Evolutionary conservation across 1,140 invertebrate genomes (phyloP).

Genomic region (Hydropsyche tenuis): DNA sequence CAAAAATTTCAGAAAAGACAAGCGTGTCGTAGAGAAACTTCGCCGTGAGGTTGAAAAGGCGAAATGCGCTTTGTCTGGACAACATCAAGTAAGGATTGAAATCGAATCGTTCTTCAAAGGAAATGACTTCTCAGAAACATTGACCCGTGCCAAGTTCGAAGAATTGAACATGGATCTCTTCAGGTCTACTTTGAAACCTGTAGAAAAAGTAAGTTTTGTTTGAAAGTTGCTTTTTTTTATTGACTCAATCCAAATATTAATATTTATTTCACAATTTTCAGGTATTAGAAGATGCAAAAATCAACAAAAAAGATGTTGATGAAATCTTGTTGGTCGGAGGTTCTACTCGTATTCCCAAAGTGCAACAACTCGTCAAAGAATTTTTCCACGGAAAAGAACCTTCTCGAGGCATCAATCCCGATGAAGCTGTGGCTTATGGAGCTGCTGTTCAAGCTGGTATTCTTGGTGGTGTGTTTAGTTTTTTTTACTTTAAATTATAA

Average conservation of each 20-base stretch:
- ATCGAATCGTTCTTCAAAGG: too few relatives aligned
- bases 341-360: constrained; percentile 97
- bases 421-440: constrained; percentile 92
- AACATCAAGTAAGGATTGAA: too few relatives aligned
- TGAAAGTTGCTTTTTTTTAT: constrained; percentile 86
- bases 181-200: constrained; percentile 90
- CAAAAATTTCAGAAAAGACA: constrained; percentile 96
- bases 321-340: constrained; percentile 98
- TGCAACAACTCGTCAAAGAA: constrained; percentile 92
- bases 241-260: constrained; percentile 94
- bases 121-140: constrained; percentile 67
- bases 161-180: constrained; percentile 94
- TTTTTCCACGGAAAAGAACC: constrained; percentile 98
- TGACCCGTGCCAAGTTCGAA: constrained; percentile 93
- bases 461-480: constrained; percentile 88
- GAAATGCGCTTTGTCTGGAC: constrained; percentile 75
- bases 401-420: constrained; percentile 95
- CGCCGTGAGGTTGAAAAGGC: constrained; percentile 94
- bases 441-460: constrained; percentile 93
- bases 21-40: constrained; percentile 83
- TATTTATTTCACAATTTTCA: too few relatives aligned
- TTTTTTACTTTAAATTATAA: constrained; percentile 19
- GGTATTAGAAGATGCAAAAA: constrained; percentile 89
- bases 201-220: constrained; percentile 94
- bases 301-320: constrained; percentile 90